phyloP scores from a whole-genome alignment of 2,888 invertebrate genomes.

The Phyllotreta striolata region DNA sequence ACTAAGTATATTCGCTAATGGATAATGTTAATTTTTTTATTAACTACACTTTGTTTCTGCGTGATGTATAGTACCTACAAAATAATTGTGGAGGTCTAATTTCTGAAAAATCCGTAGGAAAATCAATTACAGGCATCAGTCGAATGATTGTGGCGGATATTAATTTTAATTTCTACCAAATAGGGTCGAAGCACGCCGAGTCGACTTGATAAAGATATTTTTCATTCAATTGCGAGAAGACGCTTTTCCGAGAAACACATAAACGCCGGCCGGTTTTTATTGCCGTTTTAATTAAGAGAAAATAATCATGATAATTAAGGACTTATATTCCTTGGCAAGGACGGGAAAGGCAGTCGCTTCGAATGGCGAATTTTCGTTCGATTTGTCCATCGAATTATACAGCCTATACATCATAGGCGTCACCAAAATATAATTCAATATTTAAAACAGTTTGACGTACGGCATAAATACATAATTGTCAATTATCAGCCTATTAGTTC shows the following conservation, averaged over 20 bases:
- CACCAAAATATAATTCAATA: too few relatives aligned
- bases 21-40: too few relatives aligned
- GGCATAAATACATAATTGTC: too few relatives aligned
- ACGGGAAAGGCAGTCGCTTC: background rate
- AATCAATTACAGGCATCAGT: too few relatives aligned
- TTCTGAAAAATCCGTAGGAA: too few relatives aligned
- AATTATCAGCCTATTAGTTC: too few relatives aligned
- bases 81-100: too few relatives aligned
- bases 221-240: constrained; percentile 11
- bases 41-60: too few relatives aligned
- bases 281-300: constrained; percentile 25
- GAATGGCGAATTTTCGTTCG: constrained; percentile 10
- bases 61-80: too few relatives aligned
- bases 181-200: constrained; percentile 7
- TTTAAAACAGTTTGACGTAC: too few relatives aligned
- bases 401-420: too few relatives aligned
- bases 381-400: background rate
- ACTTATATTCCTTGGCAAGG: constrained; percentile 12
- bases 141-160: constrained; percentile 1
- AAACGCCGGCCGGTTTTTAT: constrained; percentile 25
- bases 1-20: too few relatives aligned
- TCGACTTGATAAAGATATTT: constrained; percentile 25
- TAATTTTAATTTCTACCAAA: constrained; percentile 26
- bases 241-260: constrained; percentile 13
- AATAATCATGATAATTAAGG: constrained; percentile 17